These are phyloP conservation scores for Oxyura jamaicensis DNA, from an alignment of 2,113 vertebrate genomes.

Conservation along the genomic window DNA sequence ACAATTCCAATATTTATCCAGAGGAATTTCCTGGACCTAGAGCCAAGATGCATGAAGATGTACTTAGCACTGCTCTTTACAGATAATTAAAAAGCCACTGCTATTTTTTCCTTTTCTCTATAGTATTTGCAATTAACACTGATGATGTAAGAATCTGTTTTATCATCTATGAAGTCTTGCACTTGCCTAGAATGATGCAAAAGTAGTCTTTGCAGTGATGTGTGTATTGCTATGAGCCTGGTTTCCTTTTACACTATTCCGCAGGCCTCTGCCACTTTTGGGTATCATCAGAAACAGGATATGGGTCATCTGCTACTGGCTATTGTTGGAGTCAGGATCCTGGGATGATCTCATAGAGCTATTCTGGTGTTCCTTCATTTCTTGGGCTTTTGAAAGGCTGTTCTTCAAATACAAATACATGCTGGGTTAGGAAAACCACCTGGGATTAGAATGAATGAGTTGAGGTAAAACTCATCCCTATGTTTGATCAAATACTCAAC, in stretches of 20 bases:
- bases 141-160: neutral
- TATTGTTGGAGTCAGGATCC: neutral
- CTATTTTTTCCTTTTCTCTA: neutral
- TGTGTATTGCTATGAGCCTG: too few relatives aligned
- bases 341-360: neutral
- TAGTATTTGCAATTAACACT: too few relatives aligned
- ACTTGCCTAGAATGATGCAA: neutral
- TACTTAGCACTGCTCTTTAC: neutral
- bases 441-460: neutral
- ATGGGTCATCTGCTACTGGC: neutral
- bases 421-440: neutral
- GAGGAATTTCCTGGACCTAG: neutral
- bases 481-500: neutral
- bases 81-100: neutral
- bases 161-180: neutral
- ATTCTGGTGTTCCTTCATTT: too few relatives aligned
- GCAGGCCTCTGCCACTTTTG: neutral
- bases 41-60: neutral
- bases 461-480: neutral
- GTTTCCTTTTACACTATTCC: neutral
- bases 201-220: neutral
- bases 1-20: neutral
- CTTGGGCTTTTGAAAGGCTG: neutral
- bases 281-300: neutral
- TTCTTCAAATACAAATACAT: too few relatives aligned